Evolutionary conservation across 2,888 invertebrate species (phyloP).

Genomic region (Caenorhabditis sp.): DNA sequence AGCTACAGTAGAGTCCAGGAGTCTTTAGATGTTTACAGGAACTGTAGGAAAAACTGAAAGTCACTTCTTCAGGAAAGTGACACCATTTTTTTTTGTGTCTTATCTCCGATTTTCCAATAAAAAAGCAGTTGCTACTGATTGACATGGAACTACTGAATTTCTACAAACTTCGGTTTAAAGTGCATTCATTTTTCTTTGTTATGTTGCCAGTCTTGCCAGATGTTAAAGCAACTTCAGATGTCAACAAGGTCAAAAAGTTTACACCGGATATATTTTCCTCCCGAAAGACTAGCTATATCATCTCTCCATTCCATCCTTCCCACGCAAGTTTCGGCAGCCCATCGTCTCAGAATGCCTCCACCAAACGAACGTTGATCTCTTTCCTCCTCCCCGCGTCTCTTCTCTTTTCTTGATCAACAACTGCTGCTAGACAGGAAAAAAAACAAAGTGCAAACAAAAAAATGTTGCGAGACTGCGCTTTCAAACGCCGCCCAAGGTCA

Average conservation of each 20-base stretch:
- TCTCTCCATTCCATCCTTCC: conserved; percentile 21
- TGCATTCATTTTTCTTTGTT: neutral
- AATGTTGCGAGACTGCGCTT: conserved; percentile 19
- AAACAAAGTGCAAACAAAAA: conserved; percentile 47
- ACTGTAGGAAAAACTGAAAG: neutral
- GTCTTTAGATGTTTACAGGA: neutral
- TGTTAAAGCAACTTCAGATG: neutral
- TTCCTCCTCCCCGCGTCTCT: conserved; percentile 4
- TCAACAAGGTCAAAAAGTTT: conserved; percentile 23
- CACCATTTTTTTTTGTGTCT: neutral
- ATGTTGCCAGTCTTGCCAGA: too few species aligned
- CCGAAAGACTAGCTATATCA: conserved; percentile 9
- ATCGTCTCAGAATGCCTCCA: conserved; percentile 7
- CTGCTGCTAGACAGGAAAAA: conserved; percentile 31
- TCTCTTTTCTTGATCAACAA: conserved; percentile 13
- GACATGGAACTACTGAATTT: neutral
- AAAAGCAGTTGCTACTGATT: neutral
- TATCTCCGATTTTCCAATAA: neutral
- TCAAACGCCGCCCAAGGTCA: conserved; percentile 14
- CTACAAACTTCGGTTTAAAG: neutral
- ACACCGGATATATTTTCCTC: conserved; percentile 13
- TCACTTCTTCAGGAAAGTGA: neutral
- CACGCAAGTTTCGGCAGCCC: conserved; percentile 36
- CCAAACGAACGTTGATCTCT: conserved; percentile 41
- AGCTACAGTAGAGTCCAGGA: conserved; percentile 15